Base-by-base conservation (phyloP, 2,888 invertebrate genomes). In the Dione vanillae region DNA sequence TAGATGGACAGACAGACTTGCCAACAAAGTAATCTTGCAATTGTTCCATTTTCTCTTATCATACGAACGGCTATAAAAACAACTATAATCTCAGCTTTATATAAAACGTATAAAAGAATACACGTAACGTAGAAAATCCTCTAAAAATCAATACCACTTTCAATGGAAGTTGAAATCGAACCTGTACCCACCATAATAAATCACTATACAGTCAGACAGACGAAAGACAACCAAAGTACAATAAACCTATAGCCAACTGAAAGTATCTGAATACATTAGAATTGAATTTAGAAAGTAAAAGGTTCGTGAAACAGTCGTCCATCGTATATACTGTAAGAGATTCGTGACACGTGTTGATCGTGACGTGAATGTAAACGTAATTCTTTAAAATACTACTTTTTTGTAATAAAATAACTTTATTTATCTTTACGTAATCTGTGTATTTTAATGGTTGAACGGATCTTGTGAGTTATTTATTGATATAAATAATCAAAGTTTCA, bases 231-330 rank as follows among this genome's bases (percentile, higher is more conserved):
- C 16, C 54, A 3, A n/a, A 37, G 37, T 19, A 35, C 1, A 5
- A 56, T 37, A 56, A 16, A 56, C n/a, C 35, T 59, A 43, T 43
- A 61, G 2, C 61, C 43, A 16, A 45, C 61, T 61, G 45, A 61
- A 61, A 61, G 61, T 45, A 27, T 35, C 16, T 43, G 61, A 45
- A 61, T 61, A 16, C 35, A 45, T 61, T 27, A 61, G 27, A 27
- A 45, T 16, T n/a, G 6, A 61, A 14, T 47, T 43, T 67, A 59
- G 67, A 67, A 67, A 67, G 58, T 67, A 67, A 67, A 67, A 67
- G 67, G 52, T 27, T 35, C 61, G 61, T 61, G 45, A 45, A 61
- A 45, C 51, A 52, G 52, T 12, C 43, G 27, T 27, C 16, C 16
- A 47, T 58, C 67, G n/a, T 58, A 49, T 41, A 37, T 27, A 27